phyloP scores from a whole-genome alignment of 2,797 vertebrate species.

The Poliocrania exsul region DNA sequence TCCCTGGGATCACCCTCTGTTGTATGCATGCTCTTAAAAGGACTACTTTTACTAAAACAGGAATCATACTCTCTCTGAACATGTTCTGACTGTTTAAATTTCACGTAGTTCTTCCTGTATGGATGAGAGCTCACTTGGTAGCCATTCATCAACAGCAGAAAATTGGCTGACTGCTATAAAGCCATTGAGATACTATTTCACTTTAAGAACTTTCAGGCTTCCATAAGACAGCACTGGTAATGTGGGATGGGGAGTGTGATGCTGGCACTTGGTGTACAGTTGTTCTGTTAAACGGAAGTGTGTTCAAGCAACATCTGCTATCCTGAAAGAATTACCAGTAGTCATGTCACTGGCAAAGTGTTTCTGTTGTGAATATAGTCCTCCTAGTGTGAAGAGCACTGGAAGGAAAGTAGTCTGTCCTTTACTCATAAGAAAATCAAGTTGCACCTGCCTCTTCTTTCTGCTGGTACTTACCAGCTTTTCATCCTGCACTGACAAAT shows the following conservation, averaged over 20 bases:
- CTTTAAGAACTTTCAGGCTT: background rate
- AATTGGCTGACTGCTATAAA: background rate
- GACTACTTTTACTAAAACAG: background rate
- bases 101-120: background rate
- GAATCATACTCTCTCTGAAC: background rate
- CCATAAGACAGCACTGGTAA: background rate
- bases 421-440: background rate
- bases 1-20: background rate
- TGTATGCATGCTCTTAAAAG: background rate
- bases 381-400: background rate
- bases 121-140: background rate
- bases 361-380: background rate
- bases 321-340: background rate
- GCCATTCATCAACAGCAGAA: background rate
- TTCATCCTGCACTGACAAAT: background rate
- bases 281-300: background rate
- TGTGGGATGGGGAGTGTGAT: background rate
- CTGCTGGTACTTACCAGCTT: background rate
- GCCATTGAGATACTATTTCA: background rate
- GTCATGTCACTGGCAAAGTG: background rate
- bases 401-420: background rate
- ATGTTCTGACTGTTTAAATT: background rate
- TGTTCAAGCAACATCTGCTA: background rate
- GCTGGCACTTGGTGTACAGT: background rate
- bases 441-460: background rate